phyloP scores from a whole-genome alignment of 2,797 vertebrate genomes.

The Cossypha caffra region DNA sequence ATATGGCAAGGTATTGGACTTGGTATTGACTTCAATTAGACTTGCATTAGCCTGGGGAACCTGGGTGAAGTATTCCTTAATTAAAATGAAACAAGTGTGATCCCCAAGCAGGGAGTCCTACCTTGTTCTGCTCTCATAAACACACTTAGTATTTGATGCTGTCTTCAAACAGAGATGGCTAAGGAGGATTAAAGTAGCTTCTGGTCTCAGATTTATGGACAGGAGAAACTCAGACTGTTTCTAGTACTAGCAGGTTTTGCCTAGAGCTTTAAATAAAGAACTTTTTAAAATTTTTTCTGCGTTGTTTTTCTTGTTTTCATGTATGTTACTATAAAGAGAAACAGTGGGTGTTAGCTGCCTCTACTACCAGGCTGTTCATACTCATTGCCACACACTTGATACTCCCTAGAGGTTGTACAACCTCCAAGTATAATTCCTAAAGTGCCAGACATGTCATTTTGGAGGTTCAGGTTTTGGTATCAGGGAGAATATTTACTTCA shows the following conservation, averaged over 20 bases:
- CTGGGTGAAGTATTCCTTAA: slow-evolving; percentile 14
- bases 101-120: background rate
- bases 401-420: background rate
- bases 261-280: background rate
- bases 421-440: slow-evolving; percentile 13
- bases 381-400: background rate
- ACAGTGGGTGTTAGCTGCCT: background rate
- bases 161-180: background rate
- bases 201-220: background rate
- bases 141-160: background rate
- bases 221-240: background rate
- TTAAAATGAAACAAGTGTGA: slow-evolving; percentile 31
- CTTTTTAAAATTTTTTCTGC: background rate
- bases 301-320: background rate
- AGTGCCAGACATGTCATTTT: background rate
- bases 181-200: background rate
- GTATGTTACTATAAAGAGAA: background rate
- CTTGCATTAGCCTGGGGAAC: background rate
- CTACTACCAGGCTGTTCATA: background rate
- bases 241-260: background rate
- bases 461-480: slow-evolving; percentile 25
- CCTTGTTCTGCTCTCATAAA: background rate
- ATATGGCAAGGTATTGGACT: background rate
- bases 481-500: slow-evolving; percentile 51
- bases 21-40: slow-evolving; percentile 44